These are phyloP conservation scores for Parnassius mnemosyne DNA, from an alignment of 2,888 invertebrate genomes.

Conservation along the genomic window DNA sequence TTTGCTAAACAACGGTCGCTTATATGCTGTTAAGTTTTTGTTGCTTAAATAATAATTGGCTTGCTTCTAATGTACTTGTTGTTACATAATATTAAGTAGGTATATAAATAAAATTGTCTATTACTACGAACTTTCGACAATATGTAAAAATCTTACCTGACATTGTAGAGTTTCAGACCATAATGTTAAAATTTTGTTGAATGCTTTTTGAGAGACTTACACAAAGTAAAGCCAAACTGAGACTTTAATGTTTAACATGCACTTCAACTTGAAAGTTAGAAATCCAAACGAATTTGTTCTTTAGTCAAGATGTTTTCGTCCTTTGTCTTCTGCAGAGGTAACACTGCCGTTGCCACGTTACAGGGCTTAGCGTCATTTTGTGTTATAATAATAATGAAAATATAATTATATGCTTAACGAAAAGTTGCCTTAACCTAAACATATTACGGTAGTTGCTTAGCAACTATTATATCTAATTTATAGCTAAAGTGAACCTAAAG, in stretches of 20 bases:
- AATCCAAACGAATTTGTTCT: neutral
- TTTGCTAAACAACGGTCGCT: no score
- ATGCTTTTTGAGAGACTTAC: neutral
- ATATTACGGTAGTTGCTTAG: neutral
- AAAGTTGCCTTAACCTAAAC: conserved; percentile 29
- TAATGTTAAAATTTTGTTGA: neutral
- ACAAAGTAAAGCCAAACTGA: neutral
- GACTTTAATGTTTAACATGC: neutral
- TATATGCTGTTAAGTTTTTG: no score
- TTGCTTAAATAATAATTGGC: no score
- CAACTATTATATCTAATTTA: neutral
- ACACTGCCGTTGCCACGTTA: conserved; percentile 61
- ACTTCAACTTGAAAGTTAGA: no score
- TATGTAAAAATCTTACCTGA: conserved; percentile 18
- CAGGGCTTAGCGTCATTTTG: conserved; percentile 66
- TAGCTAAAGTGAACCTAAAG: neutral
- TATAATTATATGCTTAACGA: conserved; percentile 42
- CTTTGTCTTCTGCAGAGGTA: conserved; percentile 12
- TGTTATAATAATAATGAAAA: conserved; percentile 47
- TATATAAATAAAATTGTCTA: no score
- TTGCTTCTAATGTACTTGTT: no score
- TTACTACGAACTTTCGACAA: no score
- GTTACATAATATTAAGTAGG: no score
- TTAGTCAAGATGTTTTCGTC: neutral
- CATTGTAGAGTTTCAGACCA: conserved; percentile 8